Evolutionary conservation across 1,140 invertebrate species (phyloP), one percentile per base, ranked within the genome.

Genomic region (Spodoptera litura): DNA sequence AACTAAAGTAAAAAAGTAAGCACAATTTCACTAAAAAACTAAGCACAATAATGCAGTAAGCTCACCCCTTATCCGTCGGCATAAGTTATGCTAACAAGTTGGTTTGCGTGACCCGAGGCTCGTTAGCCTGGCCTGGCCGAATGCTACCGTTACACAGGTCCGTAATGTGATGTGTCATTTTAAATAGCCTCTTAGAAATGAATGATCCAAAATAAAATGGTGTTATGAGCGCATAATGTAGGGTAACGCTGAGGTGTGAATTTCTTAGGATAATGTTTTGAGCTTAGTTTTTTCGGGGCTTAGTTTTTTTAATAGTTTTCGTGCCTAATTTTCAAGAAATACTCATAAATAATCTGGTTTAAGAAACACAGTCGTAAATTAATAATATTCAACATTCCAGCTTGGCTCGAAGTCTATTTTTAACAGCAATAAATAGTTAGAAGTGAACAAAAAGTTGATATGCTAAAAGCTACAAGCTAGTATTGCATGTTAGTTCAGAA

Each of bases 1-100:
- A 68, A 51, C 38, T 75, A 27, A 62, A 35, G 31, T 62, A 76
- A 81, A 84, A 82, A 78, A 70, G 52, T 79, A 80, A 78, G 61
- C 76, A 76, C 73, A 78, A 44, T 82, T 79, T 75, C 77, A 49
- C 58, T 64, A 55, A 80, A 84, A 85, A 76, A 74, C 73, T 81
- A 78, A 85, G 79, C 81, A 83, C 81, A 84, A 84, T 84, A 82
- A 83, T 81, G 80, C 79, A 81, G 55, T 15, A 82, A 83, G 83
- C 81, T 81, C 64, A 76, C 80, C 80, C 83, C 78, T 81, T 83
- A 83, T 83, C 81, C 83, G 79, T 44, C 53, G 49, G 83, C 61
- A 81, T 82, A 85, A 85, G 59, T 85, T 85, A 85, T 85, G 83
- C 78, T 83, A 85, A 84, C 81, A 79, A 84, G 80, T 74, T 74